A percentile compares a stretch with the other conserved stretches of the same genome.
phyloP scores from a whole-genome alignment of 2,113 vertebrate genomes.

The Neolamprologus tretocephalus region DNA sequence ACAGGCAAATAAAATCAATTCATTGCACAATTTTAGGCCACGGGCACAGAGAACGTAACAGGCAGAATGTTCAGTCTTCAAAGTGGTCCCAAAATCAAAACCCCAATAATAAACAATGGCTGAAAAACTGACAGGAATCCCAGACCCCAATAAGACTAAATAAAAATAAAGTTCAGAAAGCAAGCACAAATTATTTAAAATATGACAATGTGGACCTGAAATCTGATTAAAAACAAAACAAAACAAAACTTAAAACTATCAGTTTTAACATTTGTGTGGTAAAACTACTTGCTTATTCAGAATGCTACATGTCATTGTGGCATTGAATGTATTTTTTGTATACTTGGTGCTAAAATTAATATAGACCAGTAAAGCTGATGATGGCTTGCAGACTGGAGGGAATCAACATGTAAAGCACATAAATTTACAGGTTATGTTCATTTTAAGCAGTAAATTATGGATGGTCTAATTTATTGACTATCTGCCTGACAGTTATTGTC shows the following conservation, averaged over 20 bases:
- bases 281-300: not conserved
- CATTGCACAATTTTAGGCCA: not conserved
- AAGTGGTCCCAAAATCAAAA: not conserved
- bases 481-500: not conserved
- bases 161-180: not conserved
- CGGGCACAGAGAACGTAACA: accelerated
- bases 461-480: not conserved
- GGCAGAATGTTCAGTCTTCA: not conserved
- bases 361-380: not conserved
- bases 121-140: not conserved
- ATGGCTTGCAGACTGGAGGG: not conserved
- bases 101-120: not conserved
- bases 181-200: not conserved
- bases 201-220: not conserved
- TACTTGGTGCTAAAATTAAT: not conserved
- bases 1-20: not conserved
- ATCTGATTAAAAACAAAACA: not conserved
- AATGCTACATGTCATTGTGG: not conserved
- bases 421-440: not conserved
- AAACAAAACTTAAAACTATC: not conserved
- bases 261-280: not conserved
- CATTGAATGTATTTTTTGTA: not conserved
- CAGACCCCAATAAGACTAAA: not conserved
- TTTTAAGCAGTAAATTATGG: not conserved
- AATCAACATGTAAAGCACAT: not conserved